Evolutionary conservation across 2,888 invertebrate species (phyloP), one percentile per base, ranked within the genome.

Genomic region (Chloroclysta siterata): DNA sequence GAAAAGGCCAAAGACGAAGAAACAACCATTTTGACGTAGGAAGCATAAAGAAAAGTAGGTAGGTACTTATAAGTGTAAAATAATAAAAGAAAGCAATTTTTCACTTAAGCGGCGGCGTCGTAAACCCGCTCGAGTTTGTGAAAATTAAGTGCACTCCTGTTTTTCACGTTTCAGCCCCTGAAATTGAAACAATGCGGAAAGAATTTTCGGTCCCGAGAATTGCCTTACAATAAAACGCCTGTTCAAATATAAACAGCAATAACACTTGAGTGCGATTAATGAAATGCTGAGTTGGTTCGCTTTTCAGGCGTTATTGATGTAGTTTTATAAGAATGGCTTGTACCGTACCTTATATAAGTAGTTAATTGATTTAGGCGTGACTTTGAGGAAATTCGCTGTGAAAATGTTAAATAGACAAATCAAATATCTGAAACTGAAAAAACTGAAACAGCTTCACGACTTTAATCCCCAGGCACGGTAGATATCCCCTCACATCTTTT

Each of bases 91-190:
- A 81, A 83, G 82, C 81, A 82, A 84, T 87, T 84, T 85, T 82
- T 83, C 84, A 83, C 79, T 84, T 80, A 83, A 81, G 78, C 77
- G 74, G 76, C 79, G 70, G 72, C 75, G 73, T 79, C 84, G 82
- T 87, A 86, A 88, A 86, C 85, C 80, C 81, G 72, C 70, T 74
- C 73, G 76, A 83, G 78, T 85, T 84, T 77, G 76, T 81, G 73
- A 77, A 81, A 83, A 85, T 87, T 87, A 87, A 87, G 82, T 82
- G 83, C 80, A 81, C 80, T 82, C 80, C 82, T 83, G 82, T 78
- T 83, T 79, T 80, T 81, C 75, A 69, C 72, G 71, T 76, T 72
- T 72, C 69, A 69, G 72, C 74, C 70, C 66, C 70, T 59, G 70
- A 70, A 74, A 75, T 70, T 72, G 66, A 72, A 70, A 74, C 71